phyloP scores from a whole-genome alignment of 2,888 invertebrate genomes.

The Mellilla xanthometata region DNA sequence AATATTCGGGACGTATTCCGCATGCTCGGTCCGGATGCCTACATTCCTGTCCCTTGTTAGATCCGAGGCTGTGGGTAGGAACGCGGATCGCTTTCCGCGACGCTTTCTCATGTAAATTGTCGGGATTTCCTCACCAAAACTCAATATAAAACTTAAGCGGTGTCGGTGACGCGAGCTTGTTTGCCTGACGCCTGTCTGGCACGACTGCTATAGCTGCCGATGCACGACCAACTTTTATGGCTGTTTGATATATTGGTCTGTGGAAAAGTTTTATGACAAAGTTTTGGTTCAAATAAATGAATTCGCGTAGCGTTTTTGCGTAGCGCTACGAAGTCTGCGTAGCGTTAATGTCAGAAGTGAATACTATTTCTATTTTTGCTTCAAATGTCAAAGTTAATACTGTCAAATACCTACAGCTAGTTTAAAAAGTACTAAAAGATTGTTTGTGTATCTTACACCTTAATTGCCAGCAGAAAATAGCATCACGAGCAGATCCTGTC shows the following conservation, averaged over 20 bases:
- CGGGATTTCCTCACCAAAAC: slow-evolving; percentile 63
- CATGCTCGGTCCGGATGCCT: slow-evolving; percentile 63
- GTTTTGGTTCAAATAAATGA: too few species aligned
- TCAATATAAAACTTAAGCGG: slow-evolving; percentile 66
- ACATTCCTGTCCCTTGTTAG: slow-evolving; percentile 70
- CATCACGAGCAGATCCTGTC: slow-evolving; percentile 13
- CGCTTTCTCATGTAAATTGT: slow-evolving; percentile 75
- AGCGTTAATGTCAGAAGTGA: too few species aligned
- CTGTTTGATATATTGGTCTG: background rate
- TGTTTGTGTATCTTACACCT: too few species aligned
- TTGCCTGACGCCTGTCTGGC: slow-evolving; percentile 23
- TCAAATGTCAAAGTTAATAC: too few species aligned
- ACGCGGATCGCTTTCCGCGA: slow-evolving; percentile 50
- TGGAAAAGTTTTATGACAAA: background rate
- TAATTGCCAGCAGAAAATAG: slow-evolving; percentile 12
- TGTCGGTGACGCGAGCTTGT: slow-evolving; percentile 40
- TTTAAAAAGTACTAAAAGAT: too few species aligned
- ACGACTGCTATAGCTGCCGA: slow-evolving; percentile 8
- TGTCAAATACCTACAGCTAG: too few species aligned
- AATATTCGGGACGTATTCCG: slow-evolving; percentile 64
- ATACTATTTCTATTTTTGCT: too few species aligned
- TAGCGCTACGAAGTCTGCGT: too few species aligned
- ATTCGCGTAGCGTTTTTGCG: too few species aligned
- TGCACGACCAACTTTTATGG: slow-evolving; percentile 12
- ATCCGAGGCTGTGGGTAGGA: slow-evolving; percentile 39